Evolutionary conservation across 2,797 vertebrate species (phyloP).

Genomic region (Setipinna tenuifilis): DNA sequence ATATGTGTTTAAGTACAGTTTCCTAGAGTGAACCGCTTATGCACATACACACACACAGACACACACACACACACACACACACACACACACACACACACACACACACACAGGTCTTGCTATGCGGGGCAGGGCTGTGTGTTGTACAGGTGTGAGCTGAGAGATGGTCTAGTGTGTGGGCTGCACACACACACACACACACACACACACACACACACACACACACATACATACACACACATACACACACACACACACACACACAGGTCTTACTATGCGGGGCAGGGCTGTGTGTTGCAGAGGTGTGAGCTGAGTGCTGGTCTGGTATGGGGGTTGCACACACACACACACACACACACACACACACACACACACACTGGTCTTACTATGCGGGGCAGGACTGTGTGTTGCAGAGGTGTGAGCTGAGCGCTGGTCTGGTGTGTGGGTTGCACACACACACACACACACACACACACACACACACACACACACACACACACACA

Average conservation of each 20-base stretch:
- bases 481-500: background rate
- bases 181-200: conserved; percentile 68
- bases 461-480: too few species aligned
- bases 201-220: background rate
- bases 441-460: conserved; percentile 73
- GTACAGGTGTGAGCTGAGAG: conserved; percentile 84
- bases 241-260: conserved; percentile 15
- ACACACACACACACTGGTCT: too few species aligned
- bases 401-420: conserved; percentile 87
- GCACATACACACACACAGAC: background rate
- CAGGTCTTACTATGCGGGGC: conserved; percentile 88
- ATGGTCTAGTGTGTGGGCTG: conserved; percentile 76
- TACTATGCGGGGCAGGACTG: conserved; percentile 93
- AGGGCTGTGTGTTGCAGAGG: conserved; percentile 88
- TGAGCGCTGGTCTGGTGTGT: conserved; percentile 77
- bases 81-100: background rate
- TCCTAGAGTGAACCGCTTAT: too few species aligned
- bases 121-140: conserved; percentile 90
- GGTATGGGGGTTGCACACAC: conserved; percentile 77
- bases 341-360: too few species aligned
- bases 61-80: background rate
- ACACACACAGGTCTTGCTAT: conserved; percentile 82
- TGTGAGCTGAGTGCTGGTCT: conserved; percentile 83
- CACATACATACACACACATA: background rate
- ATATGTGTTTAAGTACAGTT: background rate